Evolutionary conservation across 2,888 invertebrate genomes (phyloP).

Genomic region (Dynastes hyllus): DNA sequence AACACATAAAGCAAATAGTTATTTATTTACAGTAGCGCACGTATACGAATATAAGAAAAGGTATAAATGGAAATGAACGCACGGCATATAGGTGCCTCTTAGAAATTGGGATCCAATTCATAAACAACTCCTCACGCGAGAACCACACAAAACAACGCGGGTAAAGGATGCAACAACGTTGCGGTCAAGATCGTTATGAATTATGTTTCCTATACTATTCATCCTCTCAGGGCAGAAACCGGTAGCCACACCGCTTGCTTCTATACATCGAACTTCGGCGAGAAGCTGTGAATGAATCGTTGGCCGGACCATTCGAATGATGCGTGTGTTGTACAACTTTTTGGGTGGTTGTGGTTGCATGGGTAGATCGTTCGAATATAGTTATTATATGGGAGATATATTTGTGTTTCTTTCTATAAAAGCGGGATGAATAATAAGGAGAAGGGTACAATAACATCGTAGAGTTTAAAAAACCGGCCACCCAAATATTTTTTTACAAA

Average conservation of each 20-base stretch:
- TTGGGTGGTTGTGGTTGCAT: slow-evolving; percentile 21
- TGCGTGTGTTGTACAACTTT: slow-evolving; percentile 4
- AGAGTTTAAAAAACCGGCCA: background rate
- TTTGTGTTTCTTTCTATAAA: background rate
- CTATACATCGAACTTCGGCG: slow-evolving; percentile 1
- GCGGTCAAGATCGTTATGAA: slow-evolving; percentile 25
- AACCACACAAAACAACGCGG: slow-evolving; percentile 3
- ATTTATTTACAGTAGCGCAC: slow-evolving; percentile 33
- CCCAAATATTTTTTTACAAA: too few relatives aligned
- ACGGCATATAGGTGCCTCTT: background rate
- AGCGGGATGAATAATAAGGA: background rate
- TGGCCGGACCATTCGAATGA: background rate
- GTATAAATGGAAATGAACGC: slow-evolving; percentile 7
- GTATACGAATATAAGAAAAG: background rate
- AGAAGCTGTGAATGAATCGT: slow-evolving; percentile 15
- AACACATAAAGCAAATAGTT: slow-evolving; percentile 16
- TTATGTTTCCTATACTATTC: slow-evolving; percentile 33
- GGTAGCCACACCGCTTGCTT: slow-evolving; percentile 3
- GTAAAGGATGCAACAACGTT: slow-evolving; percentile 14
- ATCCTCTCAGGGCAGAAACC: slow-evolving; percentile 18
- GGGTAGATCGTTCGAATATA: slow-evolving; percentile 5
- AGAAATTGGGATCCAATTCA: background rate
- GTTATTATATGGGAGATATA: slow-evolving; percentile 1
- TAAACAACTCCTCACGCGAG: slow-evolving; percentile 10
- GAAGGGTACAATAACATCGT: background rate